Conservation (phyloP, 2,113 vertebrate genomes). For the Python bivittatus region DNA sequence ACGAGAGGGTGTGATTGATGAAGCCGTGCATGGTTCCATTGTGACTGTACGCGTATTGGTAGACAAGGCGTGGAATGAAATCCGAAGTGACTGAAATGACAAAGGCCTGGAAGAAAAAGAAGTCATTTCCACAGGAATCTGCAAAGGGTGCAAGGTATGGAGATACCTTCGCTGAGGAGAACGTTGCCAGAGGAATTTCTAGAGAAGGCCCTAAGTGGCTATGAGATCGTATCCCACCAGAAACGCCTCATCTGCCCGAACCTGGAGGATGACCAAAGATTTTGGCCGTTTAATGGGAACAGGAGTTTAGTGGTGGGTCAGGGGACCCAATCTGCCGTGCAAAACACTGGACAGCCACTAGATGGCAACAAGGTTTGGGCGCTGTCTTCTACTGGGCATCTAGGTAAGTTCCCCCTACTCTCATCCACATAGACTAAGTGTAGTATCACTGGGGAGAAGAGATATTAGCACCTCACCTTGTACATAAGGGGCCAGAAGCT, state of each 20-base stretch:
- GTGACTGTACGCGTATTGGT: constrained; percentile 90
- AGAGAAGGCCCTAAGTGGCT: background rate
- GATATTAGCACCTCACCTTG: background rate
- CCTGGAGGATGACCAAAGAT: background rate
- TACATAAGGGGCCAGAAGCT: background rate
- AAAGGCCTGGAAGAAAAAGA: constrained; percentile 82
- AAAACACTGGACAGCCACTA: background rate
- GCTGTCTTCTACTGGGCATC: too few relatives aligned
- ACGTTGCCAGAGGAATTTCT: background rate
- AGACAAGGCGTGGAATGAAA: constrained; percentile 94
- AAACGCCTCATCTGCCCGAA: background rate
- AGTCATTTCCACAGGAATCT: rapidly evolving
- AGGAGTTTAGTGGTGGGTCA: background rate
- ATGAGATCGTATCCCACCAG: background rate
- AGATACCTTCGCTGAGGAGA: background rate
- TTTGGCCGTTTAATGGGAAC: background rate
- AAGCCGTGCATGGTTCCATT: constrained; percentile 94
- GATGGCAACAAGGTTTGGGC: background rate
- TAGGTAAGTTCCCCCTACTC: too few relatives aligned
- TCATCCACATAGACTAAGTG: too few relatives aligned
- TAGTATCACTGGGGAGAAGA: background rate
- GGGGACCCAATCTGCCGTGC: background rate
- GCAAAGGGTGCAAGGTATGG: background rate
- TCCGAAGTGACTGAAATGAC: constrained; percentile 97
- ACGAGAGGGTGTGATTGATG: constrained; percentile 93